Conservation (phyloP, 1,140 invertebrate species). For the Leptestheria dahalacensis region DNA sequence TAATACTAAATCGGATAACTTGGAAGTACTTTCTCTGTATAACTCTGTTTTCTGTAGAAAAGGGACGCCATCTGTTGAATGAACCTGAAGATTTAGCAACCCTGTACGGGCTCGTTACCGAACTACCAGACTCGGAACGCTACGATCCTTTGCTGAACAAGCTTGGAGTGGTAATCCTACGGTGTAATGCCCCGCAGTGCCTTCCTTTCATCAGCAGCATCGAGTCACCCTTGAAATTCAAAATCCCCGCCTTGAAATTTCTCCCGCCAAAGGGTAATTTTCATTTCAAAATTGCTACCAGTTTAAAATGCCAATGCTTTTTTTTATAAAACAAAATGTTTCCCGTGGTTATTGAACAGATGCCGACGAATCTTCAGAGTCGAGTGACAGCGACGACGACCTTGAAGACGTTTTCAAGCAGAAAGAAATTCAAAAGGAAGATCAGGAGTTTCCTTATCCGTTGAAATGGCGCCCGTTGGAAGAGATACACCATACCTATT, state of each 20-base stretch:
- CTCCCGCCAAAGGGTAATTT: slow-evolving; percentile 18
- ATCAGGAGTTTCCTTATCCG: background rate
- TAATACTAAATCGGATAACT: background rate
- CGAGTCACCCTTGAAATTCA: slow-evolving; percentile 35
- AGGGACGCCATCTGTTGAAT: slow-evolving; percentile 1
- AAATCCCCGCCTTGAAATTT: slow-evolving; percentile 23
- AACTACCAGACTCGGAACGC: slow-evolving; percentile 45
- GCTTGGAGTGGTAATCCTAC: slow-evolving; percentile 44
- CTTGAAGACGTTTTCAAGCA: slow-evolving; percentile 11
- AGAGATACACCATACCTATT: background rate
- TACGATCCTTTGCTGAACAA: slow-evolving; percentile 43
- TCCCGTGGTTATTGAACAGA: slow-evolving; percentile 15
- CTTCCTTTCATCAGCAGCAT: slow-evolving; percentile 36
- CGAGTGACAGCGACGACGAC: slow-evolving; percentile 29
- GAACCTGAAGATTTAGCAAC: background rate
- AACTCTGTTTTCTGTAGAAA: slow-evolving; percentile 1
- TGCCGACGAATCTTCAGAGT: slow-evolving; percentile 14
- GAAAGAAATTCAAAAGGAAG: background rate
- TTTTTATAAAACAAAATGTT: too few relatives aligned
- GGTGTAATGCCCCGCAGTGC: slow-evolving; percentile 44
- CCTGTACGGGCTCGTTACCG: slow-evolving; percentile 42
- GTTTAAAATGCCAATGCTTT: slow-evolving; percentile 12
- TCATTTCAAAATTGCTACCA: background rate
- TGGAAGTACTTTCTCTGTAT: background rate
- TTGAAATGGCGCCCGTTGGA: background rate